Percentiles rank a stretch among this genome's conserved stretches.
Evolutionary conservation across 2,113 vertebrate genomes (phyloP).

Genomic region (Calidris pugnax): DNA sequence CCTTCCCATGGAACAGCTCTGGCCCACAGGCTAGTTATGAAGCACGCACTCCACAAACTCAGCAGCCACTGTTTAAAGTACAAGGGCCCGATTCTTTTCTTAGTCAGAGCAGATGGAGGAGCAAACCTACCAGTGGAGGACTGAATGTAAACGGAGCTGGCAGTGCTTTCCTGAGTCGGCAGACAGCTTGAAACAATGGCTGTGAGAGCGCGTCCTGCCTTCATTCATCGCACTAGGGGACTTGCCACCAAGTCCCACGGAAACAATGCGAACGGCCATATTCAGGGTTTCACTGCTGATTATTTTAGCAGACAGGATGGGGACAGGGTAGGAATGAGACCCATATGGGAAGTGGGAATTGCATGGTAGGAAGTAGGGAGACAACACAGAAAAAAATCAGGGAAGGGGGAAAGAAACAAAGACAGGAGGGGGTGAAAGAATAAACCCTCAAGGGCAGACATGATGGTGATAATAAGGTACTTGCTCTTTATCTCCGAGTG

Average conservation of each 20-base stretch:
- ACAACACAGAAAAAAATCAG: constrained; percentile 57
- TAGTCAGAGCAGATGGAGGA: neutral
- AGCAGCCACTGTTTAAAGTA: neutral
- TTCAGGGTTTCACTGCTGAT: constrained; percentile 61
- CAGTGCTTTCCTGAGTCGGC: constrained; percentile 40
- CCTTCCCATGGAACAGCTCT: neutral
- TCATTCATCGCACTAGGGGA: constrained; percentile 63
- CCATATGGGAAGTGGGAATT: constrained; percentile 61
- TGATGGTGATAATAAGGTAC: constrained; percentile 55
- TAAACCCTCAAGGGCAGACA: constrained; percentile 56
- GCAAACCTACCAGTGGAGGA: constrained; percentile 15
- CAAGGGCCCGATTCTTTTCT: neutral
- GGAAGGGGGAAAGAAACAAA: constrained; percentile 60
- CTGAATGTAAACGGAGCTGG: neutral
- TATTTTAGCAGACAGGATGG: constrained; percentile 70
- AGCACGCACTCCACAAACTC: neutral
- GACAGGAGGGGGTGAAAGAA: constrained; percentile 54
- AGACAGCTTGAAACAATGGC: constrained; percentile 62
- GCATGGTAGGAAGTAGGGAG: constrained; percentile 66
- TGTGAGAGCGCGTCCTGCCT: constrained; percentile 52
- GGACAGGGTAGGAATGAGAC: constrained; percentile 61
- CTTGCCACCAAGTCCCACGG: constrained; percentile 27
- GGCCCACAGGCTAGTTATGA: neutral
- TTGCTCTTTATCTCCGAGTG: constrained; percentile 46
- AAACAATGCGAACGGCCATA: constrained; percentile 62